Base-by-base conservation (phyloP, 2,113 vertebrate genomes). In the Platysteira castanea region DNA sequence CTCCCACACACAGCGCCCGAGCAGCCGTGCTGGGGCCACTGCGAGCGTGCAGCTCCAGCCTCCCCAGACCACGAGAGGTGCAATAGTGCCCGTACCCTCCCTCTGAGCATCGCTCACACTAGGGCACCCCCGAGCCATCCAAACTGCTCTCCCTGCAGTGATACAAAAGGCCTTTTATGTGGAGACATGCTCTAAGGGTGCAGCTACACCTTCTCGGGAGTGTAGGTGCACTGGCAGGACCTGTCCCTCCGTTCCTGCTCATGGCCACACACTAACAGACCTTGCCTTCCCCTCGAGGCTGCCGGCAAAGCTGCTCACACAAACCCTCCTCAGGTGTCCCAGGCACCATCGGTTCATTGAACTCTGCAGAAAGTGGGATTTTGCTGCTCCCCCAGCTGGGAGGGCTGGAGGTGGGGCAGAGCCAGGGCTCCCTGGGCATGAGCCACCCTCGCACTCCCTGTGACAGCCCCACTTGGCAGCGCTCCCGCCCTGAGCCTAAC, bases 51-150 rank as follows among this genome's bases (percentile, higher is more conserved):
- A 42, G 53, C 61, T 39, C 49, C 75, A 44, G 1, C 57, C 57
- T 31, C 59, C 65, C 71, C 84, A 14, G 20, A 39, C 16, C 20
- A 8, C 0, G 0, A 0, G 3, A 21, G 82, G 31, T 49, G 89
- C 64, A 59, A 7, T 2, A 35, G 64, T 2, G 35, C 22, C 68
- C 0, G 0, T 79, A 19, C 24, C 35, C 59, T 81, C 49, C 50
- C 54, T 49, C 50, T 0, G 0, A 80, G 76, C 46, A 4, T 31
- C 0, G 8, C 81, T 71, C 0, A 0, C 0, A 0, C 49, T 0
- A 23, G 15, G 63, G 44, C 81, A 65, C 54, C 89, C 65, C 27
- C 1, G 3, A 92, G 93, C 81, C 81, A 46, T 28, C 90, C 20
- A 18, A 82, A 65, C 65, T 31, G 53, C 74, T 83, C 50, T 75